A percentile compares a stretch with the other conserved stretches of the same genome.
Evolutionary conservation across 2,888 invertebrate species (phyloP).

Genomic region (Synanthedon vespiformis): DNA sequence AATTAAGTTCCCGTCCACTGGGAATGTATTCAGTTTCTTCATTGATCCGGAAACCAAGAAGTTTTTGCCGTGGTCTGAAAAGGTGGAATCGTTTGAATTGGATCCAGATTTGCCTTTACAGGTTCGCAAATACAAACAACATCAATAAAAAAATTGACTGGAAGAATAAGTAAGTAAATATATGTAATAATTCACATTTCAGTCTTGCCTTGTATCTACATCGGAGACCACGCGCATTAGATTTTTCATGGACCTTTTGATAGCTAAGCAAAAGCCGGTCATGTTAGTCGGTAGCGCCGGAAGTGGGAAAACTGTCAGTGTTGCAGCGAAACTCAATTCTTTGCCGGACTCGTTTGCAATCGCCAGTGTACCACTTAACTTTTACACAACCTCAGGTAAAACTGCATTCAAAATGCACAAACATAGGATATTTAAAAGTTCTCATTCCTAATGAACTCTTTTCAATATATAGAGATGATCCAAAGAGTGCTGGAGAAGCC

Average conservation of each 20-base stretch:
- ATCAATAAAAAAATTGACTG: too few species aligned
- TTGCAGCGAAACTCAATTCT: constrained; percentile 82
- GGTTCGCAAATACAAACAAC: constrained; percentile 46
- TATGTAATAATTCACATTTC: constrained; percentile 8
- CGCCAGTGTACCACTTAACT: constrained; percentile 93
- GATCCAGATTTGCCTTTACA: constrained; percentile 91
- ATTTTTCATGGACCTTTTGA: constrained; percentile 88
- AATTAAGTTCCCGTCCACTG: constrained; percentile 86
- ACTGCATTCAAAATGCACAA: background rate
- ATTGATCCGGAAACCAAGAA: constrained; percentile 89
- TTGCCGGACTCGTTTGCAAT: constrained; percentile 83
- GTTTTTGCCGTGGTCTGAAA: constrained; percentile 88
- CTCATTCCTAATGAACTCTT: constrained; percentile 1
- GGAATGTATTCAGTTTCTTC: constrained; percentile 89
- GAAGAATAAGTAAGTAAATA: too few species aligned
- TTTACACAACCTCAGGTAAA: constrained; percentile 88
- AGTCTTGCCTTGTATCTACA: constrained; percentile 88
- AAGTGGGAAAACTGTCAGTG: constrained; percentile 92
- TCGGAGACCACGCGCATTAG: constrained; percentile 88
- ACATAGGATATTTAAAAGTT: background rate
- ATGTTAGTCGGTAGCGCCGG: constrained; percentile 94
- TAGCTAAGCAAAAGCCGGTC: constrained; percentile 82
- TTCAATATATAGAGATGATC: constrained; percentile 76
- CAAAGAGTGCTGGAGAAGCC: constrained; percentile 91
- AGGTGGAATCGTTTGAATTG: constrained; percentile 81